Base-by-base conservation (phyloP, 1,140 invertebrate genomes). In the Ectropis grisescens region DNA sequence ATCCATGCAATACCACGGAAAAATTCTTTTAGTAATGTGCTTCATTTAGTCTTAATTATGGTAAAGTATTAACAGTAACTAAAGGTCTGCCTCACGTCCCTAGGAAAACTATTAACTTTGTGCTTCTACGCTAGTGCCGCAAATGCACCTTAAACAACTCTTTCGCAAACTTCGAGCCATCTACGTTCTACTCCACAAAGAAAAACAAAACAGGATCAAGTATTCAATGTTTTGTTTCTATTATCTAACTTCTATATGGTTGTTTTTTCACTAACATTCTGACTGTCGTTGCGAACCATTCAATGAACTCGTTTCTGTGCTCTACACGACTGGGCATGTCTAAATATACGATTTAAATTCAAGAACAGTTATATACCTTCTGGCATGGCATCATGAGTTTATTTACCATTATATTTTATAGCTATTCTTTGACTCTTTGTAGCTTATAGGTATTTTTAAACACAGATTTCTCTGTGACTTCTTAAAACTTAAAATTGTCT, bases 271-370 rank as follows among this genome's bases (percentile, higher is more conserved):
- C 58, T 57, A 62, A 56, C 61, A 55, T 55, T 54, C 56, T 50
- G 46, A 41, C 46, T 58, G 56, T 54, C 56, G 56, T 71, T 66
- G 64, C 58, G 58, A 51, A 53, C 42, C 41, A 54, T 67, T 47
- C 51, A 69, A 69, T 64, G 60, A 55, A 70, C 62, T 53, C 61
- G 66, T 72, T 78, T 67, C 66, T 67, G 71, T 69, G 56, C 68
- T 59, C 36, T 49, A 62, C 70, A 58, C 64, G 68, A 55, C 48
- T 60, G 55, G 53, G 54, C 58, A 43, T 58, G 49, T 64, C 57
- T 70, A 66, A 78, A 75, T 65, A 56, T 61, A 71, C 57, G 52
- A 72, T 78, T 78, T 74, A 67, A 68, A 74, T 74, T 74, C 72
- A 72, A 71, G 47, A 59, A 47, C 59, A 58, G 56, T 65, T 65